A percentile compares a stretch with the other conserved stretches of the same genome.
Conservation (phyloP, 2,888 invertebrate species). For the Nomada goodeniana region DNA sequence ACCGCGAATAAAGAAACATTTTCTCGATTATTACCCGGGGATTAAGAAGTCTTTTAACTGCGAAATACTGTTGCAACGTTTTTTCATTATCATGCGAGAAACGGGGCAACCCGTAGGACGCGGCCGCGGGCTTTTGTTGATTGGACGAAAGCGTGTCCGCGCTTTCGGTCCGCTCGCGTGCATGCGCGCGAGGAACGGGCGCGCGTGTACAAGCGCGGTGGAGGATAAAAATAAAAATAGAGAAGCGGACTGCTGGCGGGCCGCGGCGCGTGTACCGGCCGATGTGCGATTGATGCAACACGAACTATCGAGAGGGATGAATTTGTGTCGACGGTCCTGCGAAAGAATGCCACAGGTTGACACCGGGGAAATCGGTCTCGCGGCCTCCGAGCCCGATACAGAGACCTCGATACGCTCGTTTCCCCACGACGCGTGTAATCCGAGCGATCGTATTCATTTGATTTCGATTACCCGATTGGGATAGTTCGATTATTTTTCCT, state of each 20-base stretch:
- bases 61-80: conserved; percentile 38
- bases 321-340: conserved; percentile 62
- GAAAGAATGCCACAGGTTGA: conserved; percentile 72
- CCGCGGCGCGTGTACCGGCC: conserved; percentile 43
- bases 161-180: conserved; percentile 30
- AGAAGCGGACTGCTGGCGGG: conserved; percentile 28
- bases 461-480: conserved; percentile 5
- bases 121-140: conserved; percentile 49
- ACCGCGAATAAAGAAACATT: conserved; percentile 30
- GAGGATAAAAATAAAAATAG: conserved; percentile 53
- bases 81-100: conserved; percentile 55
- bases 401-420: conserved; percentile 19
- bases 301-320: conserved; percentile 70
- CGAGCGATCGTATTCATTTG: not conserved
- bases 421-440: conserved; percentile 3
- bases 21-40: conserved; percentile 45
- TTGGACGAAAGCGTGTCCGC: conserved; percentile 51
- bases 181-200: conserved; percentile 23
- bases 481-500: conserved; percentile 18
- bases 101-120: conserved; percentile 26
- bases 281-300: conserved; percentile 68
- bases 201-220: conserved; percentile 50
- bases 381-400: conserved; percentile 23
- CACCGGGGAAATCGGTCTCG: conserved; percentile 63
- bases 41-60: conserved; percentile 58